Evolutionary conservation across 2,888 invertebrate species (phyloP).

Genomic region (Hirtodrosophila trivittata): DNA sequence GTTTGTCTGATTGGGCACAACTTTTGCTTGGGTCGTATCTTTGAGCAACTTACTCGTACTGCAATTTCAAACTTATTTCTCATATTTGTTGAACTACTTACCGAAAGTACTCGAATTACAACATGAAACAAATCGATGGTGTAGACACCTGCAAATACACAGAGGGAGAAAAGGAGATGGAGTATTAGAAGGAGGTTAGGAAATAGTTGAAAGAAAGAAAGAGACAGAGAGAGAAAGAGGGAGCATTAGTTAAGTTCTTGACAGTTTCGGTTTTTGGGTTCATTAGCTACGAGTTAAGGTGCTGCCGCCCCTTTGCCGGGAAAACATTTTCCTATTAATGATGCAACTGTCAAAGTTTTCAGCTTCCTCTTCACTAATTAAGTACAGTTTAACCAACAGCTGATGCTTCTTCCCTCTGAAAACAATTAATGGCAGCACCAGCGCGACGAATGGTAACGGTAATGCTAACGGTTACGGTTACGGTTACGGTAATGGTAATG

Average conservation of each 20-base stretch:
- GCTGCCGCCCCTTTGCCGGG: neutral
- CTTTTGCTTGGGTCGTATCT: constrained; percentile 19
- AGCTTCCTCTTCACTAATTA: constrained; percentile 39
- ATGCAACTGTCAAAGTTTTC: constrained; percentile 65
- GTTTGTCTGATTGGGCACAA: constrained; percentile 14
- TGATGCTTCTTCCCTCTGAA: constrained; percentile 25
- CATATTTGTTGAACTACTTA: constrained; percentile 46
- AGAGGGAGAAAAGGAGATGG: constrained; percentile 2
- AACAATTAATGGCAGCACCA: constrained; percentile 47
- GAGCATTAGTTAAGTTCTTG: constrained; percentile 33
- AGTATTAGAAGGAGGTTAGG: constrained; percentile 19
- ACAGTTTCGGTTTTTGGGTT: constrained; percentile 31
- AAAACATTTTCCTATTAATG: constrained; percentile 50
- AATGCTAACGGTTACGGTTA: constrained; percentile 7
- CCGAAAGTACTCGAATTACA: constrained; percentile 72
- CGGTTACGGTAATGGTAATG: constrained; percentile 4
- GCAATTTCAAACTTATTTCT: constrained; percentile 10
- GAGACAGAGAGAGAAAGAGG: neutral
- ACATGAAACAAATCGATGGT: constrained; percentile 71
- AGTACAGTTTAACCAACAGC: constrained; percentile 31
- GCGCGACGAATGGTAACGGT: constrained; percentile 1
- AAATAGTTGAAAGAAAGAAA: neutral
- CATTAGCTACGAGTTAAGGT: constrained; percentile 25
- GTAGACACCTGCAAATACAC: constrained; percentile 65
- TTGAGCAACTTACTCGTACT: constrained; percentile 1